Conservation (phyloP, 1,140 invertebrate species). For the Leptoteleia sp. region DNA sequence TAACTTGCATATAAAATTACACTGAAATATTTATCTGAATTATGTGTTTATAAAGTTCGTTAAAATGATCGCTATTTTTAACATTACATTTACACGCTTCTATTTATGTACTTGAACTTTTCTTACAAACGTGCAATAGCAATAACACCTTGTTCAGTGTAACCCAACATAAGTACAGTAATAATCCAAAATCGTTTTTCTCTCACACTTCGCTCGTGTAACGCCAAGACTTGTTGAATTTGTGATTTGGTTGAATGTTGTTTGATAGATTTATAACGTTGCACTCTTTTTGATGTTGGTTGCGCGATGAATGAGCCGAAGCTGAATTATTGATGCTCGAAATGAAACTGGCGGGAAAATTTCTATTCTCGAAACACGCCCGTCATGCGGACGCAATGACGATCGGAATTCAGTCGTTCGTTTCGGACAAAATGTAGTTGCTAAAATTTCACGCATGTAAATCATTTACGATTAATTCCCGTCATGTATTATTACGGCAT, state of each 20-base stretch:
- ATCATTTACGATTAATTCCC: conserved; percentile 10
- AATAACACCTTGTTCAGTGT: no score
- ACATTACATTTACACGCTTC: no score
- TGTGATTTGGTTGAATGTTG: conserved; percentile 33
- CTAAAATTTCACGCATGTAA: conserved; percentile 29
- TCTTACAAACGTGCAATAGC: no score
- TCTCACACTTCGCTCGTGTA: conserved; percentile 18
- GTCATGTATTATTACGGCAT: conserved; percentile 11
- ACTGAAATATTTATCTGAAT: no score
- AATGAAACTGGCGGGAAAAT: conserved; percentile 45
- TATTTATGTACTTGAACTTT: no score
- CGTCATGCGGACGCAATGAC: conserved; percentile 26
- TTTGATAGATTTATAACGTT: conserved; percentile 45
- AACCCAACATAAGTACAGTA: no score
- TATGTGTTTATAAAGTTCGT: no score
- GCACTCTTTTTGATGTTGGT: conserved; percentile 35
- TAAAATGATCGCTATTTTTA: no score
- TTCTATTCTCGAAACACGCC: conserved; percentile 25
- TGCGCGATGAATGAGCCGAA: conserved; percentile 35
- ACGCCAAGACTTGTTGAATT: conserved; percentile 35
- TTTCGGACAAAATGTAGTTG: conserved; percentile 15
- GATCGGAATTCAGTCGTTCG: conserved; percentile 13
- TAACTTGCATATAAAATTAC: no score
- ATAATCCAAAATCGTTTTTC: no score
- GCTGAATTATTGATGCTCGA: conserved; percentile 24